phyloP scores from a whole-genome alignment of 2,888 invertebrate species.

The Hedya salicella region DNA sequence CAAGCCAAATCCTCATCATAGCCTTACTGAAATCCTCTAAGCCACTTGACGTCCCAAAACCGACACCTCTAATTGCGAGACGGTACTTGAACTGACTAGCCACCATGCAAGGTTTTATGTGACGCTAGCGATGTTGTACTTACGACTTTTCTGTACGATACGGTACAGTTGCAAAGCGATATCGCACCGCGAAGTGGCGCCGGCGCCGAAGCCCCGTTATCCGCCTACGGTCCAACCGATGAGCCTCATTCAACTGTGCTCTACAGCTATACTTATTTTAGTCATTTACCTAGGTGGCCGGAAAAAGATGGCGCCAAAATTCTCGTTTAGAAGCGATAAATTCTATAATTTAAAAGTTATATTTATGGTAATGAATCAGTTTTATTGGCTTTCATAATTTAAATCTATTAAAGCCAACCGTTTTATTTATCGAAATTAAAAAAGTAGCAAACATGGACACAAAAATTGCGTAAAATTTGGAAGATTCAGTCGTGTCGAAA shows the following conservation, averaged over 20 bases:
- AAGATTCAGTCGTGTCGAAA: not conserved
- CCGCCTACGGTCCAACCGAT: constrained; percentile 64
- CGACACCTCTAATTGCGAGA: constrained; percentile 35
- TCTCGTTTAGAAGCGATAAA: constrained; percentile 19
- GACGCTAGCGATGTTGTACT: not conserved
- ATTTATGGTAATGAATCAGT: constrained; percentile 20
- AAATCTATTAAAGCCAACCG: not conserved
- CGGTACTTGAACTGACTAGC: constrained; percentile 16
- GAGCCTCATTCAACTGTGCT: constrained; percentile 41
- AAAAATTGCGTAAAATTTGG: not conserved
- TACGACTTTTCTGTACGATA: not conserved
- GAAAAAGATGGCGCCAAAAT: constrained; percentile 55
- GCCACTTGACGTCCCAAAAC: constrained; percentile 39
- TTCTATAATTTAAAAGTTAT: constrained; percentile 19
- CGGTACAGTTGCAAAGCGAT: constrained; percentile 51
- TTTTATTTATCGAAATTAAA: not conserved
- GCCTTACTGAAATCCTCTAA: too few relatives aligned
- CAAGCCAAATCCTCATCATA: constrained; percentile 12
- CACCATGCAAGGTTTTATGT: not conserved
- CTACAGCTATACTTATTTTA: constrained; percentile 4
- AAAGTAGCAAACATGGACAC: not conserved
- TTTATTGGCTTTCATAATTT: constrained; percentile 20
- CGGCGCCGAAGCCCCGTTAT: constrained; percentile 63
- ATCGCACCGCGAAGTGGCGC: constrained; percentile 57
- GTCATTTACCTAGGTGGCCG: constrained; percentile 45